These are phyloP conservation scores for Calephelis nemesis DNA, from an alignment of 1,140 invertebrate species.

Conservation along the genomic window DNA sequence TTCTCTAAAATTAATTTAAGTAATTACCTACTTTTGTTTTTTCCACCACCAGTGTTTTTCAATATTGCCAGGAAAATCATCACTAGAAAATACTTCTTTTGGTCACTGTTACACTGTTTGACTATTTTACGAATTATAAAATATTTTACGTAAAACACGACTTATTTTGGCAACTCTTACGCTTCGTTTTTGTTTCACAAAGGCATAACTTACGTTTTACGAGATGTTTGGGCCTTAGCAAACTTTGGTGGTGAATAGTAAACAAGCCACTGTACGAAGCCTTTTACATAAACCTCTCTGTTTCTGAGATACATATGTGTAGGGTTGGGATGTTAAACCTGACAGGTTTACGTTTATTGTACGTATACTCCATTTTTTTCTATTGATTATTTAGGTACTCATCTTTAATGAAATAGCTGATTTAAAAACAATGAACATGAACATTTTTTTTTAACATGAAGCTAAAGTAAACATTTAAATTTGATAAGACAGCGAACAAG, in stretches of 20 bases:
- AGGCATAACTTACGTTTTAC: slow-evolving; percentile 9
- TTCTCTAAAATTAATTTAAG: too few relatives aligned
- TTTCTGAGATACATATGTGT: slow-evolving; percentile 12
- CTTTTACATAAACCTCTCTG: slow-evolving; percentile 7
- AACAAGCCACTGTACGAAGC: slow-evolving; percentile 6
- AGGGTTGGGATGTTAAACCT: not conserved
- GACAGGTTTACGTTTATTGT: too few relatives aligned
- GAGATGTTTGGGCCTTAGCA: slow-evolving; percentile 4
- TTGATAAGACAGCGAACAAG: too few relatives aligned
- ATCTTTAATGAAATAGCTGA: too few relatives aligned
- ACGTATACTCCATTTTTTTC: too few relatives aligned
- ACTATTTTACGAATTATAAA: not conserved
- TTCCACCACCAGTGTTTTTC: not conserved
- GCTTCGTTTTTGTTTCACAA: not conserved
- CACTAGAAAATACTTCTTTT: not conserved
- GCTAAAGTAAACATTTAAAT: too few relatives aligned
- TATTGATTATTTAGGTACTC: too few relatives aligned
- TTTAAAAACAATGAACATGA: too few relatives aligned
- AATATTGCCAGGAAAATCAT: slow-evolving; percentile 11
- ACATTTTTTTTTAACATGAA: too few relatives aligned
- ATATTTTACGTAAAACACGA: not conserved
- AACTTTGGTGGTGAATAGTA: slow-evolving; percentile 2
- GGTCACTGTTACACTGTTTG: not conserved
- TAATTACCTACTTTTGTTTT: not conserved
- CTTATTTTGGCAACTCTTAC: not conserved